Conservation (phyloP, 2,113 vertebrate genomes). For the Chaetodon trifascialis region DNA sequence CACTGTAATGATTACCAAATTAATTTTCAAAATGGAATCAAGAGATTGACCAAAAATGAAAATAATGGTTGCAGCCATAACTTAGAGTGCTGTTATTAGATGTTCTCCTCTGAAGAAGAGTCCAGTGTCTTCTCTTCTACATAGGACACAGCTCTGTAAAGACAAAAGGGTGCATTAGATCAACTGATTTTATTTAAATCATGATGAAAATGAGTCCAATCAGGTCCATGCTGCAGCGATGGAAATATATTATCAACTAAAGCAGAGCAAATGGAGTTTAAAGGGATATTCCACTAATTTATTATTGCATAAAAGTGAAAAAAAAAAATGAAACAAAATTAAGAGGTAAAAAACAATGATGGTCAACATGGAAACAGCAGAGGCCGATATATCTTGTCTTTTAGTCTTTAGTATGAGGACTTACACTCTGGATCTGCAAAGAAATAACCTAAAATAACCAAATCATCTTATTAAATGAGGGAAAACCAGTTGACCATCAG, state of each 20-base stretch:
- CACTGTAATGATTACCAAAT: background rate
- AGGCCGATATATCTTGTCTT: too few species aligned
- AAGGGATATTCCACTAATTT: too few species aligned
- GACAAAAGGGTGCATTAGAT: background rate
- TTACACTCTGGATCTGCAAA: too few species aligned
- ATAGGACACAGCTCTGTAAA: slow-evolving; percentile 2
- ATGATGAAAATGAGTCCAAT: background rate
- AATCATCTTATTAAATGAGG: too few species aligned
- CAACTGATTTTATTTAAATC: background rate
- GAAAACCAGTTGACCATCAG: too few species aligned
- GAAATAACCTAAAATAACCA: too few species aligned
- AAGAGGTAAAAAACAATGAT: too few species aligned
- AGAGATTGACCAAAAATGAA: background rate
- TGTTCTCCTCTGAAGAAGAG: background rate
- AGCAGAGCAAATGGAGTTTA: background rate
- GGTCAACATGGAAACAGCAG: too few species aligned
- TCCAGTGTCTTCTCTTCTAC: background rate
- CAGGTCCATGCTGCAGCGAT: background rate
- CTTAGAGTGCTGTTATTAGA: background rate
- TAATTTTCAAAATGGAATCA: background rate
- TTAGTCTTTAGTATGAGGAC: too few species aligned
- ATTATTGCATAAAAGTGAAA: too few species aligned
- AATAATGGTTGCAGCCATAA: background rate
- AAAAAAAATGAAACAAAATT: too few species aligned
- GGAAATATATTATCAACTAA: background rate